A percentile compares a stretch with the other conserved stretches of the same genome.
phyloP scores from a whole-genome alignment of 2,113 vertebrate genomes.

The Vidua chalybeata region DNA sequence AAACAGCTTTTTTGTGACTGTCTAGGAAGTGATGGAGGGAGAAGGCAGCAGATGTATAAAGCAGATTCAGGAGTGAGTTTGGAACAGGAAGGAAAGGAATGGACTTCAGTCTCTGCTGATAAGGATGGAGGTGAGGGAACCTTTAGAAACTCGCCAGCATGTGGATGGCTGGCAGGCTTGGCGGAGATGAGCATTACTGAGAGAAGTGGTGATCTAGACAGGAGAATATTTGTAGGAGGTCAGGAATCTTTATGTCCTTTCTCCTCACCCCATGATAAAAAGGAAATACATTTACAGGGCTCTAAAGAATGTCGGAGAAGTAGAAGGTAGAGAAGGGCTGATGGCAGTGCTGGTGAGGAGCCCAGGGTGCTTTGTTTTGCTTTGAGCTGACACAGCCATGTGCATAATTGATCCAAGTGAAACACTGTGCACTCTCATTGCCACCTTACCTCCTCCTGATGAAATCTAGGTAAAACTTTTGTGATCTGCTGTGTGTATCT shows the following conservation, averaged over 20 bases:
- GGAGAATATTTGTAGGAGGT: background rate
- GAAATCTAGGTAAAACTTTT: slow-evolving; percentile 14
- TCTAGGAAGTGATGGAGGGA: background rate
- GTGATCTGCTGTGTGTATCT: background rate
- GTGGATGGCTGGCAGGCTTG: background rate
- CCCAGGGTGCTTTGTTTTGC: background rate
- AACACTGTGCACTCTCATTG: background rate
- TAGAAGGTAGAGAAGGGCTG: background rate
- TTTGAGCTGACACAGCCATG: background rate
- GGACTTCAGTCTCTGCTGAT: background rate
- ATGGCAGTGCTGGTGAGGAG: background rate
- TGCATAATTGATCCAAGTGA: background rate
- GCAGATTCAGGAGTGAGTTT: background rate
- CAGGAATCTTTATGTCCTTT: background rate
- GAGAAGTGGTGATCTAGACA: background rate
- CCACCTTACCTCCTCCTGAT: background rate
- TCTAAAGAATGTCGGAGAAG: background rate
- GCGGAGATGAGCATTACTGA: background rate
- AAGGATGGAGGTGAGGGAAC: background rate
- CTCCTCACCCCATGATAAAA: background rate
- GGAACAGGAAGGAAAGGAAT: background rate
- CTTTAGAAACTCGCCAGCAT: background rate
- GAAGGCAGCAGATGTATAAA: background rate
- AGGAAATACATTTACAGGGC: fast-evolving
- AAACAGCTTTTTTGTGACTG: background rate